A percentile compares a stretch with the other conserved stretches of the same genome.
phyloP scores from a whole-genome alignment of 2,888 invertebrate species.

The Operophtera brumata region DNA sequence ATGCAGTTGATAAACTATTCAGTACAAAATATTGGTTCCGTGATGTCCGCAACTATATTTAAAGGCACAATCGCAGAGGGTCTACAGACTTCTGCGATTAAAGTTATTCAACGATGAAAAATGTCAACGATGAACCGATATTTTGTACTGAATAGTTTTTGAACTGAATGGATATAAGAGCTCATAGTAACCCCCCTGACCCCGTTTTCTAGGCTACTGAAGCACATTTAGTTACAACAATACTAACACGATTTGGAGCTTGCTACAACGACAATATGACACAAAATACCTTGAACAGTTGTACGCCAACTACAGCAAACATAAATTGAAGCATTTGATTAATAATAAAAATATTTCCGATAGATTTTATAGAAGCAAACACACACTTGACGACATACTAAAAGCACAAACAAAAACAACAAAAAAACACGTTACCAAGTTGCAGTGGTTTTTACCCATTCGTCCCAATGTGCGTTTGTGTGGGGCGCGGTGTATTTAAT shows the following conservation, averaged over 20 bases:
- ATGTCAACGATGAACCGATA: too few relatives aligned
- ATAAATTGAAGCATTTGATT: slow-evolving; percentile 99
- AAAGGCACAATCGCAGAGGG: too few relatives aligned
- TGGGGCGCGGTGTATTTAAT: slow-evolving; percentile 51
- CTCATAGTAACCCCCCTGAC: too few relatives aligned
- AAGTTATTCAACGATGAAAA: too few relatives aligned
- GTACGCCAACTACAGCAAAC: slow-evolving; percentile 99
- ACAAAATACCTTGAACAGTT: slow-evolving; percentile 96
- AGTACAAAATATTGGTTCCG: too few relatives aligned
- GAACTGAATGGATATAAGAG: too few relatives aligned
- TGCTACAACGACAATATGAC: slow-evolving; percentile 14
- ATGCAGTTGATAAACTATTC: too few relatives aligned
- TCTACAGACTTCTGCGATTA: too few relatives aligned
- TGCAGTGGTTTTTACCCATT: slow-evolving; percentile 50
- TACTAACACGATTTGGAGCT: slow-evolving; percentile 2
- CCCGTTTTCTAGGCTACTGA: slow-evolving; percentile 39
- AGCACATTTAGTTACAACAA: slow-evolving; percentile 23
- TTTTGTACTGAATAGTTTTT: too few relatives aligned
- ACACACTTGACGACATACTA: slow-evolving; percentile 99
- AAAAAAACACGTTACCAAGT: slow-evolving; percentile 59
- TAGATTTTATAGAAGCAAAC: slow-evolving; percentile 97
- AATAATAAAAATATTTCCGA: slow-evolving; percentile 99
- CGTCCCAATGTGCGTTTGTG: slow-evolving; percentile 58
- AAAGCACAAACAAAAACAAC: slow-evolving; percentile 38
- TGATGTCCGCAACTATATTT: too few relatives aligned